Conservation (phyloP, 2,888 invertebrate species). For the Drosophila rellima region DNA sequence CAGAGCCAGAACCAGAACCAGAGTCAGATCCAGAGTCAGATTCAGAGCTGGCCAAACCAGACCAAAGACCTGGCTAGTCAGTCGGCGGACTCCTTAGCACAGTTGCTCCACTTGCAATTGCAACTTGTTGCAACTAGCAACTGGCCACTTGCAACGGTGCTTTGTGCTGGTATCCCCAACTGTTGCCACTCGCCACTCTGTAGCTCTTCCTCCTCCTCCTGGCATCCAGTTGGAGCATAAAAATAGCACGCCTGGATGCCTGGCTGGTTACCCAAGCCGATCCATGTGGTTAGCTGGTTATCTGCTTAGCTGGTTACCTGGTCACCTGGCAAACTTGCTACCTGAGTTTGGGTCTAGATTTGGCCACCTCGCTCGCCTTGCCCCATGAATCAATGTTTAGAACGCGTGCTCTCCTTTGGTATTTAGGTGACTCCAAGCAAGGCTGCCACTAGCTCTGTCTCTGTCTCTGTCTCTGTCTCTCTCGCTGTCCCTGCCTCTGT, state of each 20-base stretch:
- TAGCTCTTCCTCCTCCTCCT: constrained; percentile 27
- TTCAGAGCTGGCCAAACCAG: constrained; percentile 16
- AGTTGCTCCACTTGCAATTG: constrained; percentile 68
- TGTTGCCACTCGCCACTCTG: background rate
- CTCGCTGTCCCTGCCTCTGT: background rate
- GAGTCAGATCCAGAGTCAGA: background rate
- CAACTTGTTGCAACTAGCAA: constrained; percentile 68
- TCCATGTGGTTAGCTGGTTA: constrained; percentile 25
- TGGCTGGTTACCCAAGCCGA: constrained; percentile 17
- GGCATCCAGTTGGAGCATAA: constrained; percentile 41
- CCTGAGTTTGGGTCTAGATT: constrained; percentile 3
- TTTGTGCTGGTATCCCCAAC: constrained; percentile 41
- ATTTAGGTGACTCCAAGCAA: constrained; percentile 64
- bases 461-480: background rate
- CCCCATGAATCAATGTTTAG: constrained; percentile 46
- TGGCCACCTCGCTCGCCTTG: constrained; percentile 57
- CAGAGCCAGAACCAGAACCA: background rate
- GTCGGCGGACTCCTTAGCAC: constrained; percentile 56
- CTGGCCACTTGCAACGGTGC: constrained; percentile 63
- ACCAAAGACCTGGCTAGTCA: constrained; percentile 26
- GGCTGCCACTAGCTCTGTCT: background rate
- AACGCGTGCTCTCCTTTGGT: constrained; percentile 49
- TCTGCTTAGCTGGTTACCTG: constrained; percentile 14
- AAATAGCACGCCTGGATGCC: constrained; percentile 59
- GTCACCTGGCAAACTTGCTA: constrained; percentile 37